A percentile compares a stretch with the other conserved stretches of the same genome.
Conservation (phyloP, 1,140 invertebrate genomes). For the Conopomorpha cramerella region DNA sequence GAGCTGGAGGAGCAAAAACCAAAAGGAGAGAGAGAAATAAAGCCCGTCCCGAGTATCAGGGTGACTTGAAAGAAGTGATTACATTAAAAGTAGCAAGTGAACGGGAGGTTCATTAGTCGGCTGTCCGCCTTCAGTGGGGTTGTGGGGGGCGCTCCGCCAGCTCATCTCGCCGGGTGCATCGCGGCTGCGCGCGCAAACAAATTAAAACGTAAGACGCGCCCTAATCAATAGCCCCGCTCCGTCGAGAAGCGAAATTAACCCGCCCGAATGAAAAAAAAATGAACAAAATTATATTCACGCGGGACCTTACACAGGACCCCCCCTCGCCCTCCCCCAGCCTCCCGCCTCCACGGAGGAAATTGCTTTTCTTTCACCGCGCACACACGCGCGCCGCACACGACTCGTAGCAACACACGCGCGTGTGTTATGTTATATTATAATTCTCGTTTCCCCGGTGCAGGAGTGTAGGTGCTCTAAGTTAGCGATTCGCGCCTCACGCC, state of each 20-base stretch:
- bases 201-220: constrained; percentile 60
- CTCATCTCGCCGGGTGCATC: constrained; percentile 48
- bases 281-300: constrained; percentile 60
- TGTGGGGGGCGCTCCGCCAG: constrained; percentile 9
- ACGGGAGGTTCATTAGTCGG: constrained; percentile 43
- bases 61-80: constrained; percentile 47
- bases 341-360: constrained; percentile 36
- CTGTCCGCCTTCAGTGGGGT: constrained; percentile 10
- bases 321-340: constrained; percentile 9
- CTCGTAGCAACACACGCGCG: constrained; percentile 50
- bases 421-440: constrained; percentile 61
- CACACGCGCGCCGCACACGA: constrained; percentile 45
- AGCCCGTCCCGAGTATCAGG: constrained; percentile 13
- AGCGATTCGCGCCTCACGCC: constrained; percentile 47
- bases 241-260: constrained; percentile 56
- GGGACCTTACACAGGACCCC: constrained; percentile 26
- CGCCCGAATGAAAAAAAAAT: constrained; percentile 58
- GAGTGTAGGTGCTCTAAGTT: constrained; percentile 56
- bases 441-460: constrained; percentile 56
- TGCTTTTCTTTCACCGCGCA: constrained; percentile 57
- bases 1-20: too few relatives aligned
- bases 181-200: constrained; percentile 56
- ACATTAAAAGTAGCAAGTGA: constrained; percentile 37
- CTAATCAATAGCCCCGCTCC: constrained; percentile 54
- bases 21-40: too few relatives aligned